Evolutionary conservation across 2,797 vertebrate genomes (phyloP).

Genomic region (Sphenopsis melanotis): DNA sequence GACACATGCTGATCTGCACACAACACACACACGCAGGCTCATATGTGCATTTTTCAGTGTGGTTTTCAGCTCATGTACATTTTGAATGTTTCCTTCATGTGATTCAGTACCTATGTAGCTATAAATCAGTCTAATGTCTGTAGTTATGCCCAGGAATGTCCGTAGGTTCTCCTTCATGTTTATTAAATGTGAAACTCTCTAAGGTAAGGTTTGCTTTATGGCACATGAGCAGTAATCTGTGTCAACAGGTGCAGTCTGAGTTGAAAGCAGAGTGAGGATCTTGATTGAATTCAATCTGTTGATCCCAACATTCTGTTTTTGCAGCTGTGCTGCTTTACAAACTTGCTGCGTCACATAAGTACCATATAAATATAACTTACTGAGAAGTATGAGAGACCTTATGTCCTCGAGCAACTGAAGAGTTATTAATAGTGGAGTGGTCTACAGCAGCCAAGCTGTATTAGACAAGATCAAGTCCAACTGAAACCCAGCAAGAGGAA

Average conservation of each 20-base stretch:
- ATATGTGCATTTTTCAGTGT: not conserved
- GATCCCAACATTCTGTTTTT: conserved; percentile 37
- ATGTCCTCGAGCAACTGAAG: conserved; percentile 5
- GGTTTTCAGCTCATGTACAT: not conserved
- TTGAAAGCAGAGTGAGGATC: conserved; percentile 19
- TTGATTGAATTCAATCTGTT: not conserved
- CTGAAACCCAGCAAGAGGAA: not conserved
- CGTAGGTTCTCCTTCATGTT: not conserved
- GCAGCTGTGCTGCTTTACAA: conserved; percentile 34
- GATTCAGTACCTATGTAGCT: not conserved
- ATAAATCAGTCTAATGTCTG: not conserved
- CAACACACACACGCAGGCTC: not conserved
- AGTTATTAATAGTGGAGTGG: conserved; percentile 44
- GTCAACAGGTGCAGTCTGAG: not conserved
- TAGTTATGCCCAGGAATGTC: not conserved
- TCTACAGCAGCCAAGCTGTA: conserved; percentile 37
- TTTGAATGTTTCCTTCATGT: not conserved
- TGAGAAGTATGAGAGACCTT: not conserved
- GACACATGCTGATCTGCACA: not conserved
- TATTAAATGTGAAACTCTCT: not conserved
- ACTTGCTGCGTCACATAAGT: not conserved
- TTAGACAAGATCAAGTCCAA: not conserved
- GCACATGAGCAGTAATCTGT: not conserved
- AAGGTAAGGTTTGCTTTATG: not conserved
- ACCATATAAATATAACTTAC: conserved; percentile 55